Evolutionary conservation across 1,140 invertebrate species (phyloP).

Genomic region (Tenebrio molitor): DNA sequence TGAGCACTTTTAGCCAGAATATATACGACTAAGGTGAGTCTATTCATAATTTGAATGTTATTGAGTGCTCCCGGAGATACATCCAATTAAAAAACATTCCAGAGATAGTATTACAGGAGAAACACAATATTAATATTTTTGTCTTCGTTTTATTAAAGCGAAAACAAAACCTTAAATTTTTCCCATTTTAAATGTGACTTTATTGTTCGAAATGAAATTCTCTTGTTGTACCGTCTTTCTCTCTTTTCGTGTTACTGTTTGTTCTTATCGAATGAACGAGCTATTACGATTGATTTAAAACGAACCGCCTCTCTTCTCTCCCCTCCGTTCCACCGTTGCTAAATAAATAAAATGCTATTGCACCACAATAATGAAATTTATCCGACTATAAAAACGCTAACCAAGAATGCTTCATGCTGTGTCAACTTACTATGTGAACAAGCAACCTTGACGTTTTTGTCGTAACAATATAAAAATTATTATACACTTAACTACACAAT

Average conservation of each 20-base stretch:
- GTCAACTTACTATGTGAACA: constrained; percentile 37
- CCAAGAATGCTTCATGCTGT: constrained; percentile 38
- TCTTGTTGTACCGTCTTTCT: not conserved
- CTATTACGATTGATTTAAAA: constrained; percentile 21
- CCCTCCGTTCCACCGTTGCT: not conserved
- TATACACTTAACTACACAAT: constrained; percentile 30
- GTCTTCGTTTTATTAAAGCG: constrained; percentile 4
- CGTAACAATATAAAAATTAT: constrained; percentile 35
- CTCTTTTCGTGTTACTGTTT: not conserved
- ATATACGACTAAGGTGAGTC: constrained; percentile 26
- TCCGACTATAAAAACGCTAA: constrained; percentile 36
- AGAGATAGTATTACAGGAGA: not conserved
- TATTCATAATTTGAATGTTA: constrained; percentile 29
- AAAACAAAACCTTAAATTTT: constrained; percentile 18
- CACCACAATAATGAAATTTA: constrained; percentile 38
- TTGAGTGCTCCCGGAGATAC: not conserved
- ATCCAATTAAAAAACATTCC: constrained; percentile 33
- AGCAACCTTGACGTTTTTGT: constrained; percentile 29
- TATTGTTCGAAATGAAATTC: constrained; percentile 11
- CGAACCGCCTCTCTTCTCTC: constrained; percentile 8
- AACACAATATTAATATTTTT: constrained; percentile 13
- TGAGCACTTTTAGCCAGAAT: constrained; percentile 33
- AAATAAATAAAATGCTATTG: constrained; percentile 37
- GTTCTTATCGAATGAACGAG: constrained; percentile 7
- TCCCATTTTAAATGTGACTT: constrained; percentile 6